Base-by-base conservation (phyloP, 2,888 invertebrate species). In the Tolmerus cingulatus region DNA sequence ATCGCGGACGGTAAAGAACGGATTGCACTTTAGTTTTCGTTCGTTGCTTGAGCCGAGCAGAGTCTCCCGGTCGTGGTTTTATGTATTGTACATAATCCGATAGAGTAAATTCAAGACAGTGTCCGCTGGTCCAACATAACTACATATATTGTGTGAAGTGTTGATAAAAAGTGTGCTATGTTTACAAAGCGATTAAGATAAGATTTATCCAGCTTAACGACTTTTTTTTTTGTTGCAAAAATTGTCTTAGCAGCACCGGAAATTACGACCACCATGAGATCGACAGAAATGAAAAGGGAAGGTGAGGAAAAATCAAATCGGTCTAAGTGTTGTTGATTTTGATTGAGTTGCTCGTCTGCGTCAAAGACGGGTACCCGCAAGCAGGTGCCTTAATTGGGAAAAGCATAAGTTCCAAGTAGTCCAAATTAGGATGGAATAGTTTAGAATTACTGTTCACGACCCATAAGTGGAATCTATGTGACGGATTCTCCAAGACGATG, bases 221-320 rank as follows among this genome's bases (percentile, higher is more conserved):
- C 23, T 74, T 74, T 74, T 74, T 66, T 34, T 34, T 34, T 7
- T 34, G 1, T 30, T n/a, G 82, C 74, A n/a, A 85, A 74, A n/a
- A 40, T 23, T 9, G 51, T 19, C 19, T n/a, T 84, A 46, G 4
- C 46, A 9, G 37, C 16, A 85, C 74, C 43, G 74, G 85, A 74
- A 85, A 84, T 37, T 16, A 46, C 43, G 37, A 37, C 40, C 40
- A 66, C 9, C 9, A 66, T 85, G 85, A 37, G 85, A 85, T 85
- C 85, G 43, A 85, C 57, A 8, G 85, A 85, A 46, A 74, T 85
- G 40, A 85, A 85, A 74, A 74, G 85, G 74, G 85, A 85, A 85
- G 85, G 85, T 85, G 85, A 85, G 85, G 43, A 74, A 74, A n/a
- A 74, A 74, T 23, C 27, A 74, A 74, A 19, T 46, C 12, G 19